A percentile compares a stretch with the other conserved stretches of the same genome.
These are phyloP conservation scores for Melipona quadrifasciata DNA, from an alignment of 1,140 invertebrate genomes.

Conservation along the genomic window DNA sequence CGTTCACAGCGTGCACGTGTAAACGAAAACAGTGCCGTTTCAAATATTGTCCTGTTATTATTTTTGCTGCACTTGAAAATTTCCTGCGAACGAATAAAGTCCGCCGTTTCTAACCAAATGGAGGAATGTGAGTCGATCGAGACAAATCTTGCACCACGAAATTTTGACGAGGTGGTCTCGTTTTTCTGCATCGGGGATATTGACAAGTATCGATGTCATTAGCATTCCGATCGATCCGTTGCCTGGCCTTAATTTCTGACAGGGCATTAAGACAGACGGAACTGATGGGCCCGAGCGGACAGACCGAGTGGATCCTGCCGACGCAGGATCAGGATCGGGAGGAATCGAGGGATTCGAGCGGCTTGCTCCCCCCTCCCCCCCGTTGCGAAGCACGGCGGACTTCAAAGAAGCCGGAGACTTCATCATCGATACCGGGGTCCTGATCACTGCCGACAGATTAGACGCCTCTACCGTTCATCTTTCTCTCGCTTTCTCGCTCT, in stretches of 20 bases:
- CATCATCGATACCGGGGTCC: slow-evolving; percentile 80
- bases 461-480: slow-evolving; percentile 56
- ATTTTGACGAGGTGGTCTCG: slow-evolving; percentile 8
- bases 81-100: too few relatives aligned
- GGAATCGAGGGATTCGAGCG: slow-evolving; percentile 64
- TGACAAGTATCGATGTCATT: slow-evolving; percentile 58
- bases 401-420: slow-evolving; percentile 80
- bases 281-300: slow-evolving; percentile 63
- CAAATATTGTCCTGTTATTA: too few relatives aligned
- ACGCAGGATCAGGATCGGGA: slow-evolving; percentile 64
- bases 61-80: too few relatives aligned
- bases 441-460: slow-evolving; percentile 82
- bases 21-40: too few relatives aligned
- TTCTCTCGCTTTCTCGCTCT: slow-evolving; percentile 31
- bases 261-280: slow-evolving; percentile 71
- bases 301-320: slow-evolving; percentile 63
- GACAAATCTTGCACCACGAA: not conserved
- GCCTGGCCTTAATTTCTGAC: slow-evolving; percentile 71
- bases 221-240: slow-evolving; percentile 48
- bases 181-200: slow-evolving; percentile 26
- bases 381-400: slow-evolving; percentile 76
- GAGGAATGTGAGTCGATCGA: not conserved
- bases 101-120: too few relatives aligned
- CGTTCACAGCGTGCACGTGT: too few relatives aligned
- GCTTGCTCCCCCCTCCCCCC: slow-evolving; percentile 66